These are phyloP conservation scores for Drosophila tsacasi DNA, from an alignment of 1,140 invertebrate species.

Conservation along the genomic window DNA sequence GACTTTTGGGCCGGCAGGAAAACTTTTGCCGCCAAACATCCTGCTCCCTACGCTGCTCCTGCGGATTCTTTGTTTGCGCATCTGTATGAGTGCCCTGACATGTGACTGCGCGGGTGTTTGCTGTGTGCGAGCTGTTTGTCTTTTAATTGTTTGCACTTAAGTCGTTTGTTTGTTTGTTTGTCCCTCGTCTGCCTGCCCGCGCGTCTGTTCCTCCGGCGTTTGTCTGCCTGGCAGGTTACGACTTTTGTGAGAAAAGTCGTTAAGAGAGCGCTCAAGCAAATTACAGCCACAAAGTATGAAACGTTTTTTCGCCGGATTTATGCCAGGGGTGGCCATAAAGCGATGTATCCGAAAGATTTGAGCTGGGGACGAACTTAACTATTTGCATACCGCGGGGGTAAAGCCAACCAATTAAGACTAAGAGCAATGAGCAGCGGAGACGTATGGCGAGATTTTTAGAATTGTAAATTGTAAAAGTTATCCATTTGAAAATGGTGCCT, in stretches of 20 bases:
- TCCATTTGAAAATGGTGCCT: not conserved
- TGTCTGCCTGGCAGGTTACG: slow-evolving; percentile 65
- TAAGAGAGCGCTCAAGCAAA: slow-evolving; percentile 67
- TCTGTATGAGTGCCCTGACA: slow-evolving; percentile 35
- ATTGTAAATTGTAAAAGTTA: not conserved
- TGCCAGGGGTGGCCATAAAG: slow-evolving; percentile 20
- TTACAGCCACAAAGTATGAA: slow-evolving; percentile 69
- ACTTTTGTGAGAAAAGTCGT: slow-evolving; percentile 76
- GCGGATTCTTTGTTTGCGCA: slow-evolving; percentile 53
- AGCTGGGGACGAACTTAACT: not conserved
- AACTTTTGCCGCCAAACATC: slow-evolving; percentile 56
- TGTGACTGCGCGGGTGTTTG: slow-evolving; percentile 24
- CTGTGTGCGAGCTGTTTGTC: slow-evolving; percentile 70
- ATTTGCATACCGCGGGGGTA: not conserved
- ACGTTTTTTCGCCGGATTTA: slow-evolving; percentile 33
- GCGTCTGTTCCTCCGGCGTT: slow-evolving; percentile 19
- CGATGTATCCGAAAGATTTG: slow-evolving; percentile 2
- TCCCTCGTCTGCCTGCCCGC: slow-evolving; percentile 41
- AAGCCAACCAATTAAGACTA: not conserved
- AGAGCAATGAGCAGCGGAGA: not conserved
- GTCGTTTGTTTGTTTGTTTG: slow-evolving; percentile 56
- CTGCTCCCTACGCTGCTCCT: slow-evolving; percentile 28
- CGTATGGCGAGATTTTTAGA: not conserved
- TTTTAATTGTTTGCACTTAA: slow-evolving; percentile 83
- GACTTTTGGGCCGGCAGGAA: slow-evolving; percentile 71